Percentiles rank a stretch among this genome's conserved stretches.
phyloP scores from a whole-genome alignment of 2,113 vertebrate genomes.

The Talpa occidentalis region DNA sequence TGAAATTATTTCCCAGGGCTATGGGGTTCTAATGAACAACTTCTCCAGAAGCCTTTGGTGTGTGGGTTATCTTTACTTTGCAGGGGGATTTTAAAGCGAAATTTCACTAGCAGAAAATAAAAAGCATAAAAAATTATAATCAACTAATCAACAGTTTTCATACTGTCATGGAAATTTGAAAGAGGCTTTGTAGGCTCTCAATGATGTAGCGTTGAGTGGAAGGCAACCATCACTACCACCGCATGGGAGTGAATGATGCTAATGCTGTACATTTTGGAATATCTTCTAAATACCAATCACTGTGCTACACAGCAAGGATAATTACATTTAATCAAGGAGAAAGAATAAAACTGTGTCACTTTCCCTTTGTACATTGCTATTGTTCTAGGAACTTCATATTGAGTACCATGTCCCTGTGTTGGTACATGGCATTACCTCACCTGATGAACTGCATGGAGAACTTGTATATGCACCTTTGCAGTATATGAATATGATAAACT shows the following conservation, averaged over 20 bases:
- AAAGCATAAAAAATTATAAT: neutral
- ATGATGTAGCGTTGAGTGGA: neutral
- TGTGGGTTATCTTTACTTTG: neutral
- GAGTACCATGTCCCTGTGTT: neutral
- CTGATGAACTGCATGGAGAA: neutral
- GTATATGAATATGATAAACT: neutral
- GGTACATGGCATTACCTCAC: neutral
- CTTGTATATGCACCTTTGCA: neutral
- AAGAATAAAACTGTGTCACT: neutral
- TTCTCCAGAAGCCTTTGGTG: neutral
- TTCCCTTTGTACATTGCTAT: neutral
- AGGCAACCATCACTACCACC: neutral
- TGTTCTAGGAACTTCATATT: neutral
- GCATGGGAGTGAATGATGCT: neutral
- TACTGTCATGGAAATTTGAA: neutral
- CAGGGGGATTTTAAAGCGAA: neutral
- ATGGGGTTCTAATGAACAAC: neutral
- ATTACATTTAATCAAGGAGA: neutral
- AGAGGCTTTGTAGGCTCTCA: neutral
- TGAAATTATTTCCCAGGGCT: slow-evolving; percentile 2
- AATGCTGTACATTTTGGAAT: neutral
- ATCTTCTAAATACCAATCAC: neutral
- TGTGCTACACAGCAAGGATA: neutral
- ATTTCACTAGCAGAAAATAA: neutral
- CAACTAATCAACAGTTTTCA: neutral